These are phyloP conservation scores for Nymphalis polychloros DNA, from an alignment of 2,888 invertebrate species.

Conservation along the genomic window DNA sequence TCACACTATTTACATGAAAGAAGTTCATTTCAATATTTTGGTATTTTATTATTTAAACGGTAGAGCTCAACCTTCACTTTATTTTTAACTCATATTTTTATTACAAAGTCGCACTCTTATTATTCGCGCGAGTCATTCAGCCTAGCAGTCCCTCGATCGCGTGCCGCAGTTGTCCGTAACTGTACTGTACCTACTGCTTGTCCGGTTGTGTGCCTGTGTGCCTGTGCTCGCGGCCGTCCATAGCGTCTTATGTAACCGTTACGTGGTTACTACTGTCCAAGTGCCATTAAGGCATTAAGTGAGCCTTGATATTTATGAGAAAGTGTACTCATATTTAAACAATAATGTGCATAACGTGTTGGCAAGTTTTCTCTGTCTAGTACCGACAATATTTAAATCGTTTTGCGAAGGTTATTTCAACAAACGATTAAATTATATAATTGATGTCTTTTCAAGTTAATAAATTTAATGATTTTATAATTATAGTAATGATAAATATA, in stretches of 20 bases:
- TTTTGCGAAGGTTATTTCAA: too few relatives aligned
- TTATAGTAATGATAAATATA: too few relatives aligned
- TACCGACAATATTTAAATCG: too few relatives aligned
- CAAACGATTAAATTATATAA: background rate
- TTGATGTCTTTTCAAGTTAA: background rate
- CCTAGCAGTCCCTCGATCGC: background rate
- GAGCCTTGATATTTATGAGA: constrained; percentile 9
- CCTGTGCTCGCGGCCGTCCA: constrained; percentile 1
- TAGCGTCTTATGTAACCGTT: constrained; percentile 15
- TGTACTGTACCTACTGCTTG: background rate
- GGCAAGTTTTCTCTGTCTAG: background rate
- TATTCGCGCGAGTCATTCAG: too few relatives aligned
- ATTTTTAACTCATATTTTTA: too few relatives aligned
- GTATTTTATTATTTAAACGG: too few relatives aligned
- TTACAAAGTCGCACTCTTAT: background rate
- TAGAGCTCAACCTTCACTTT: too few relatives aligned
- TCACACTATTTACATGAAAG: too few relatives aligned
- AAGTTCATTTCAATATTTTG: too few relatives aligned
- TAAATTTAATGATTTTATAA: too few relatives aligned
- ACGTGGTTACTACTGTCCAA: background rate
- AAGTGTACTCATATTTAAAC: background rate
- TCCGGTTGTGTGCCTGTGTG: background rate
- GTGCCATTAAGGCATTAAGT: constrained; percentile 7
- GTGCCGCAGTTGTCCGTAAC: background rate
- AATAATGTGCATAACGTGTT: background rate